A percentile compares a stretch with the other conserved stretches of the same genome.
phyloP scores from a whole-genome alignment of 35 echinoderm and acorn worm species.

The Diadema setosum region DNA sequence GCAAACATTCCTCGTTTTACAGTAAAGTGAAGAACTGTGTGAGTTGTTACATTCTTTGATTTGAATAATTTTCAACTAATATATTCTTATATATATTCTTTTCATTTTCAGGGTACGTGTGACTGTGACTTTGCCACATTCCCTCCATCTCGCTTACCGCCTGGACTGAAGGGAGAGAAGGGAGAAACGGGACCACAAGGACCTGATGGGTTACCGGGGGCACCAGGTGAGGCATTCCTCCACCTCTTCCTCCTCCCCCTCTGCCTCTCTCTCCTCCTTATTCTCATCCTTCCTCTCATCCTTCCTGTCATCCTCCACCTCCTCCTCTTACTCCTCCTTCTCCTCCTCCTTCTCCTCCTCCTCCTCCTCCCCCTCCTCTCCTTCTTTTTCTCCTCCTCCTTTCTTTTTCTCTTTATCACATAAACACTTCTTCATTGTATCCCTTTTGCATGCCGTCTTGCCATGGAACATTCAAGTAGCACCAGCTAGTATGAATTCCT shows the following conservation, averaged over 20 bases:
- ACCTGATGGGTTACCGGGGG: slow-evolving; percentile 14
- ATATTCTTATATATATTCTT: neutral
- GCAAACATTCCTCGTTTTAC: neutral
- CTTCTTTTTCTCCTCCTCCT: too few species aligned
- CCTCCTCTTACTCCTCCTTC: too few species aligned
- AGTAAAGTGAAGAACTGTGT: neutral
- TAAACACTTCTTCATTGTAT: too few species aligned
- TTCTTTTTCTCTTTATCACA: too few species aligned
- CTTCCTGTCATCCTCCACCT: neutral
- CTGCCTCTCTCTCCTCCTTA: neutral
- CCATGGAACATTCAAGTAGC: too few species aligned
- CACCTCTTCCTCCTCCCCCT: neutral
- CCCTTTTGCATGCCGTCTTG: too few species aligned
- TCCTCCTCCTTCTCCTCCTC: too few species aligned
- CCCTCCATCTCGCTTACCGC: neutral
- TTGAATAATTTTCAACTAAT: neutral
- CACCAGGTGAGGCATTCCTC: neutral
- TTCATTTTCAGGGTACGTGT: neutral
- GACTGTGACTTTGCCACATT: neutral
- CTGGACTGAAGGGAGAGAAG: slow-evolving; percentile 16
- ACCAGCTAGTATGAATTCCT: too few species aligned
- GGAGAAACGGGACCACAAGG: slow-evolving; percentile 3
- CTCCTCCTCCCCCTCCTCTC: too few species aligned
- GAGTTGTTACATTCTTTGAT: neutral
- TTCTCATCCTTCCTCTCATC: neutral